Percentiles rank a stretch among this genome's conserved stretches.
These are phyloP conservation scores for Bellardia pandia DNA, from an alignment of 2,888 invertebrate species.

Conservation along the genomic window DNA sequence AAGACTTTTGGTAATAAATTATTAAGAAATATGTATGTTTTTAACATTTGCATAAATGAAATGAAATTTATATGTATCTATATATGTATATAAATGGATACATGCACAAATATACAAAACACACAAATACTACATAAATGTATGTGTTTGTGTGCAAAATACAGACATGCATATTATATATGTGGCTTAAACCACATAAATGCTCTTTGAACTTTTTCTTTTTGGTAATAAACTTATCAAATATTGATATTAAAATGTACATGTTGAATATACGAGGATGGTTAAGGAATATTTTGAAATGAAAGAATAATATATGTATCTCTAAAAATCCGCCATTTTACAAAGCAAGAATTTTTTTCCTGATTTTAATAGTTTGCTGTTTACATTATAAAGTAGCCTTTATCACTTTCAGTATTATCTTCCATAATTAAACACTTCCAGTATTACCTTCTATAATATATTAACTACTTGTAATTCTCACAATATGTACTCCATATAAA, in stretches of 20 bases:
- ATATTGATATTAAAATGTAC: slow-evolving; percentile 14
- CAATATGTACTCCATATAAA: too few species aligned
- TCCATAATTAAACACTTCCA: too few species aligned
- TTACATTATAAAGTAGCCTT: too few species aligned
- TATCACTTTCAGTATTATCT: too few species aligned
- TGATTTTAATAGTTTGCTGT: too few species aligned
- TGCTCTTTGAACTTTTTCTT: slow-evolving; percentile 41
- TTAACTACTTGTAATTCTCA: too few species aligned
- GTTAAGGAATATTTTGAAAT: neutral
- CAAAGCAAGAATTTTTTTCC: too few species aligned
- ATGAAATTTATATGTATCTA: slow-evolving; percentile 45
- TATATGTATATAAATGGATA: neutral
- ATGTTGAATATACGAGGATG: slow-evolving; percentile 17
- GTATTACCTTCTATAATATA: too few species aligned
- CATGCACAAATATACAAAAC: slow-evolving; percentile 4
- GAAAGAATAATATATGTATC: too few species aligned
- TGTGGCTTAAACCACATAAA: slow-evolving; percentile 14
- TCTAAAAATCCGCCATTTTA: too few species aligned
- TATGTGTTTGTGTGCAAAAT: neutral
- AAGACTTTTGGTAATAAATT: slow-evolving; percentile 66
- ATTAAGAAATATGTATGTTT: slow-evolving; percentile 66
- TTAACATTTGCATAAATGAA: slow-evolving; percentile 68
- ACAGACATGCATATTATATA: neutral
- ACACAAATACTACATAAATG: too few species aligned
- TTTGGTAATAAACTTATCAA: slow-evolving; percentile 35